phyloP scores from a whole-genome alignment of 2,797 vertebrate species.

The Apogon talboti region DNA sequence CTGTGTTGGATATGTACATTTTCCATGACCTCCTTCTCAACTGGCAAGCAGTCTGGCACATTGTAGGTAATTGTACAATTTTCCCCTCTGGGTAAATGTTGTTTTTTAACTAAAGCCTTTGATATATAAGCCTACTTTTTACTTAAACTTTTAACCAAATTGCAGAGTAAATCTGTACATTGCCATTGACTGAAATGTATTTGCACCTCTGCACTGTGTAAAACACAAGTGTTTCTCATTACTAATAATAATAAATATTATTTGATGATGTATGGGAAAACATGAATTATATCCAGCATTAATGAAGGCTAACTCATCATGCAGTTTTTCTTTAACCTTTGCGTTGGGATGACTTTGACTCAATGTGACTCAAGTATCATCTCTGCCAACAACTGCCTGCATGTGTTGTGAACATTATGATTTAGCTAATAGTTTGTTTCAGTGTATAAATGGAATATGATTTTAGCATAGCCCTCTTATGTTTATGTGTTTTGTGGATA shows the following conservation, averaged over 20 bases:
- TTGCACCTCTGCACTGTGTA: conserved; percentile 26
- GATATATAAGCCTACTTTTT: conserved; percentile 51
- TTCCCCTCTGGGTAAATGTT: conserved; percentile 42
- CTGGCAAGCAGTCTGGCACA: conserved; percentile 55
- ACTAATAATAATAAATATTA: conserved; percentile 45
- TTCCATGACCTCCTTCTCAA: conserved; percentile 70
- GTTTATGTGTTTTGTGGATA: conserved; percentile 39
- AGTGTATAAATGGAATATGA: conserved; percentile 28
- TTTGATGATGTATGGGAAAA: conserved; percentile 49
- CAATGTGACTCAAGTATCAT: not conserved
- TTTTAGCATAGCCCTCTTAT: conserved; percentile 31
- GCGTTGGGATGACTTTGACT: conserved; percentile 3
- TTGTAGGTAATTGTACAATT: conserved; percentile 58
- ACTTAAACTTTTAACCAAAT: conserved; percentile 47
- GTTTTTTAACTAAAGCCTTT: conserved; percentile 57
- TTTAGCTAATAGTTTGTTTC: conserved; percentile 31
- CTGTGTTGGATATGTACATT: conserved; percentile 52
- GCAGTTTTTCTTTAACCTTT: conserved; percentile 7
- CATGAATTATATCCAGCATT: conserved; percentile 24
- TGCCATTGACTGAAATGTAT: conserved; percentile 43
- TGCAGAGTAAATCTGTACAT: conserved; percentile 22
- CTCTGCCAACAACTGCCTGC: conserved; percentile 12
- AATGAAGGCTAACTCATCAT: conserved; percentile 22
- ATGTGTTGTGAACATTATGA: conserved; percentile 21
- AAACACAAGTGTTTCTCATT: conserved; percentile 53